phyloP scores from a whole-genome alignment of 2,113 vertebrate genomes.

The Pseudorasbora parva region DNA sequence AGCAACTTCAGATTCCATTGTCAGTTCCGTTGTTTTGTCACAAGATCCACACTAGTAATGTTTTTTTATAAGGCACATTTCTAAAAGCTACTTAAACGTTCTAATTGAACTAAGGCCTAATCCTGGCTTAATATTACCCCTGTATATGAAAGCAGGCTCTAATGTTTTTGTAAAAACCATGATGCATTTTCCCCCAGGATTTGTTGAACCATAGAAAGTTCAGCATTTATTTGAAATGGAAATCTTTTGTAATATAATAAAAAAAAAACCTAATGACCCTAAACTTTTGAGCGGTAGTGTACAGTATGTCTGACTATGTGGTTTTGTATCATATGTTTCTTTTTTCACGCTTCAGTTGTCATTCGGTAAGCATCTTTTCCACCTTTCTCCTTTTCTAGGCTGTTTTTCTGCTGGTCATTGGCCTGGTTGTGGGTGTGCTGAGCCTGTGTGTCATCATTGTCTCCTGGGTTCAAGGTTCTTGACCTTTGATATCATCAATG shows the following conservation, averaged over 20 bases:
- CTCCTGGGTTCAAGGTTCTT: conserved; percentile 77
- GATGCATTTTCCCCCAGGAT: not conserved
- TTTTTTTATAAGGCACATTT: too few relatives aligned
- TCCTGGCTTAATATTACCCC: too few relatives aligned
- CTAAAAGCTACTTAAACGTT: too few relatives aligned
- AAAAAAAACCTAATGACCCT: not conserved
- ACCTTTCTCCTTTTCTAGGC: conserved; percentile 75
- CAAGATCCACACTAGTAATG: too few relatives aligned
- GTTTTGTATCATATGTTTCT: not conserved
- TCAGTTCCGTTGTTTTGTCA: too few relatives aligned
- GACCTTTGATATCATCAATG: conserved; percentile 40
- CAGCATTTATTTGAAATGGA: too few relatives aligned
- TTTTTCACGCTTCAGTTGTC: not conserved
- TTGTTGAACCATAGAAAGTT: too few relatives aligned
- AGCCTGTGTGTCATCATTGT: conserved; percentile 85
- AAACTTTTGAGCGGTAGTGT: not conserved
- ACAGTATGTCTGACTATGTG: not conserved
- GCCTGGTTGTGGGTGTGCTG: conserved; percentile 83
- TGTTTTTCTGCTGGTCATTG: conserved; percentile 80
- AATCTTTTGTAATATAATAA: not conserved
- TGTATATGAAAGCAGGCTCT: not conserved
- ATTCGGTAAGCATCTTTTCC: not conserved
- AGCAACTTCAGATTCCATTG: too few relatives aligned
- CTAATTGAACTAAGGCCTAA: too few relatives aligned
- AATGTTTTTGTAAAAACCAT: not conserved